These are phyloP conservation scores for Aplochiton taeniatus DNA, from an alignment of 2,797 vertebrate species.

Conservation along the genomic window DNA sequence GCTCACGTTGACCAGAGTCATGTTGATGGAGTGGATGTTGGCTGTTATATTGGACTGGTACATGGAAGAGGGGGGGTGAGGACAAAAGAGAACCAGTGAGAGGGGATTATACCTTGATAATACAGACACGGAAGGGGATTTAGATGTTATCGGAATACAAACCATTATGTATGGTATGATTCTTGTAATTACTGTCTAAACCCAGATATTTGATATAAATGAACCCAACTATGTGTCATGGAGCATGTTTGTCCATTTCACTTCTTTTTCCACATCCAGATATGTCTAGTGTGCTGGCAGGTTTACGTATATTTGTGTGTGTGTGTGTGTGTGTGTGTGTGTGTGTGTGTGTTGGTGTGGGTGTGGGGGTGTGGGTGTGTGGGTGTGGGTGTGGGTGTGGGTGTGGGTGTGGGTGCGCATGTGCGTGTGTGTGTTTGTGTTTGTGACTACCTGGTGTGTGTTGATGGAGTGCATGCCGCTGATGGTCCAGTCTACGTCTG, in stretches of 20 bases:
- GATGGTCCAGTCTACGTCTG: slow-evolving; percentile 93
- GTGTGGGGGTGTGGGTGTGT: too few relatives aligned
- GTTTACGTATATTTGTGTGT: not conserved
- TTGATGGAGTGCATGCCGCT: slow-evolving; percentile 84
- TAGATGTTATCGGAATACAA: not conserved
- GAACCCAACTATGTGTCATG: too few relatives aligned
- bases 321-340: not conserved
- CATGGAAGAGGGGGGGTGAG: slow-evolving; percentile 11
- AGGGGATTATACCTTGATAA: slow-evolving; percentile 2
- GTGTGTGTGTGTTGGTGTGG: not conserved
- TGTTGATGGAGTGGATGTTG: slow-evolving; percentile 88
- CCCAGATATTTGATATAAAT: too few relatives aligned
- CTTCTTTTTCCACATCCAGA: too few relatives aligned
- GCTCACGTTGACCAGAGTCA: slow-evolving; percentile 91
- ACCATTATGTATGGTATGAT: too few relatives aligned
- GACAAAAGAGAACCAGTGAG: not conserved
- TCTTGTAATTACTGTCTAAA: too few relatives aligned
- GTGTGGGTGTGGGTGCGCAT: slow-evolving; percentile 1
- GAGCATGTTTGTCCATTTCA: not conserved
- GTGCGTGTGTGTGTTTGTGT: slow-evolving; percentile 3
- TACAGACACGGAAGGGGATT: not conserved
- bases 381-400: too few relatives aligned
- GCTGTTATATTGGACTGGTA: slow-evolving; percentile 84
- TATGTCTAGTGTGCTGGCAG: slow-evolving; percentile 4
- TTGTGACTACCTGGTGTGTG: slow-evolving; percentile 79